These are phyloP conservation scores for Cosmopolites sordidus DNA, from an alignment of 2,888 invertebrate species.

Conservation along the genomic window DNA sequence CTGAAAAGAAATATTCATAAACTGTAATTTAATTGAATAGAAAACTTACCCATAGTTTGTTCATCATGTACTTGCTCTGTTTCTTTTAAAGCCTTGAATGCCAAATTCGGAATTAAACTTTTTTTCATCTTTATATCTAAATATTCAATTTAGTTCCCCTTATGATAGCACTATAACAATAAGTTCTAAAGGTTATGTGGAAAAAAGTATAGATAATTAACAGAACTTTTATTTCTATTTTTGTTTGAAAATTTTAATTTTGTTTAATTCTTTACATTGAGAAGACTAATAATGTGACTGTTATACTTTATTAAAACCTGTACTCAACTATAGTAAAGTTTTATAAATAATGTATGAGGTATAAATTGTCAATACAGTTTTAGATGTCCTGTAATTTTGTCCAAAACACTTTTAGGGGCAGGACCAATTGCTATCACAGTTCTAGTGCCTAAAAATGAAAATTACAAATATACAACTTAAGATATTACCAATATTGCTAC, in stretches of 20 bases:
- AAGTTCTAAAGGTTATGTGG: neutral
- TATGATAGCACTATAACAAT: constrained; percentile 4
- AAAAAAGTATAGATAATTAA: too few relatives aligned
- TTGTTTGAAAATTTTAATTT: too few relatives aligned
- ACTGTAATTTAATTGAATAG: too few relatives aligned
- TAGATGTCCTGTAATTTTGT: constrained; percentile 81
- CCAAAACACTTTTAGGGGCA: constrained; percentile 69
- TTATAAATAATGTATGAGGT: neutral
- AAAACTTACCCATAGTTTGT: constrained; percentile 19
- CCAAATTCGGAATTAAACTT: constrained; percentile 29
- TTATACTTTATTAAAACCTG: too few relatives aligned
- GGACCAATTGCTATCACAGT: constrained; percentile 95
- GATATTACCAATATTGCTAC: too few relatives aligned
- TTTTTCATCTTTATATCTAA: constrained; percentile 20
- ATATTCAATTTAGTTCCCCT: constrained; percentile 68
- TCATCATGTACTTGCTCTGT: constrained; percentile 31
- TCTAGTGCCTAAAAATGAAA: constrained; percentile 50
- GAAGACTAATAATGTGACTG: too few relatives aligned
- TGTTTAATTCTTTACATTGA: too few relatives aligned
- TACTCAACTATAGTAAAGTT: too few relatives aligned
- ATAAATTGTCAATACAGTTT: constrained; percentile 66
- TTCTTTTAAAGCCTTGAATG: constrained; percentile 32
- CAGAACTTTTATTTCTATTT: too few relatives aligned
- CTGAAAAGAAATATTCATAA: constrained; percentile 44
- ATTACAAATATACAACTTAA: constrained; percentile 1